A percentile compares a stretch with the other conserved stretches of the same genome.
Evolutionary conservation across 37 sponge, comb jelly and placozoan species (phyloP).

Genomic region (Sycon ciliatum): DNA sequence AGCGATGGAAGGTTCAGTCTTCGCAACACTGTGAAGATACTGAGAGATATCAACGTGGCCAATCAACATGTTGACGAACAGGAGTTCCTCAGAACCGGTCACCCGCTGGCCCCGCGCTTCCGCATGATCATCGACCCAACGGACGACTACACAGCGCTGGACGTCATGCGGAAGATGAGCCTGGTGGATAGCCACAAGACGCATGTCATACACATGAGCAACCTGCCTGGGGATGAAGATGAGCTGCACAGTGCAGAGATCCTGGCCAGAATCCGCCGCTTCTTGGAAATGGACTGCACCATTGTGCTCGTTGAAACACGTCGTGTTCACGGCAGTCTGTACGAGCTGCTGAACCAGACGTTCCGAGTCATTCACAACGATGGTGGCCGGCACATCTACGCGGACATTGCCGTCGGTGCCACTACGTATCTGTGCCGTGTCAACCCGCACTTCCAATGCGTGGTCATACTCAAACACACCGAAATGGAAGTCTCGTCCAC

Average conservation of each 20-base stretch:
- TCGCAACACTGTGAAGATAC: no score
- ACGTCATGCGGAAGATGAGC: background rate
- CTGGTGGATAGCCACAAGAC: background rate
- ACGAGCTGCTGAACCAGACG: constrained; percentile 5
- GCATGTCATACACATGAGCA: background rate
- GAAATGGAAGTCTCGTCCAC: background rate
- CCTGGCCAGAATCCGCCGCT: background rate
- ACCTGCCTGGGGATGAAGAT: background rate
- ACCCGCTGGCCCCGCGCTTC: background rate
- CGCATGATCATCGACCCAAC: constrained; percentile 2
- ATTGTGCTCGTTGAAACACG: background rate
- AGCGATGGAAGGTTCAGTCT: no score
- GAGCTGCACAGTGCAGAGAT: background rate
- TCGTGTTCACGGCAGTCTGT: constrained; percentile 2
- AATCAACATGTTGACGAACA: no score
- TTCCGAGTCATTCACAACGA: background rate
- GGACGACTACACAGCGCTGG: background rate
- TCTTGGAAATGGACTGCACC: background rate
- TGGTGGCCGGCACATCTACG: background rate
- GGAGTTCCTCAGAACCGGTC: background rate
- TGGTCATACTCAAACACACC: background rate
- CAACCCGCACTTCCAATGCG: background rate
- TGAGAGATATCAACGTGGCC: no score
- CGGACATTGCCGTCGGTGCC: background rate
- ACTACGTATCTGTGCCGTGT: constrained; percentile 1